Conservation (phyloP, 2,113 vertebrate species). For the Axis porcinus region DNA sequence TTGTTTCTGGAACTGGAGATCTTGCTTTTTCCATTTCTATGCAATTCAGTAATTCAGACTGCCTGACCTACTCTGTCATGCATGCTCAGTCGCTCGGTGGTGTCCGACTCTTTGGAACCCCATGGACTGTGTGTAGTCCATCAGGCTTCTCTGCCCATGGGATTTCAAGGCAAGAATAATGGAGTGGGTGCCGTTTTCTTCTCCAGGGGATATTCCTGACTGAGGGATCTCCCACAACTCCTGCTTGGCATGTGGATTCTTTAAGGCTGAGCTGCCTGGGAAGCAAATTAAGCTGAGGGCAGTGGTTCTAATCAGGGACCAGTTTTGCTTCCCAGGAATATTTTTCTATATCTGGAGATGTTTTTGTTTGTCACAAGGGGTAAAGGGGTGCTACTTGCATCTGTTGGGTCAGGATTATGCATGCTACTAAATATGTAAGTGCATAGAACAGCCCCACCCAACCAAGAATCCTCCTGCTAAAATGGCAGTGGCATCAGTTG, state of each 20-base stretch:
- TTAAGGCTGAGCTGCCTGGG: not conserved
- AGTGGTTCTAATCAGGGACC: not conserved
- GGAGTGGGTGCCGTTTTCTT: not conserved
- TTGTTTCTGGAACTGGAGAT: not conserved
- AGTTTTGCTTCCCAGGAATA: not conserved
- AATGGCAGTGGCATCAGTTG: not conserved
- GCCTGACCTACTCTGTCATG: not conserved
- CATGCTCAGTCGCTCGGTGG: fast-evolving
- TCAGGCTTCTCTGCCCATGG: not conserved
- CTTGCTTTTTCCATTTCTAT: not conserved
- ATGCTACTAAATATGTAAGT: not conserved
- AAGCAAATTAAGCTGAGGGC: not conserved
- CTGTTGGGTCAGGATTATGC: not conserved
- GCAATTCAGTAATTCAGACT: not conserved
- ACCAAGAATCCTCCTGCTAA: not conserved
- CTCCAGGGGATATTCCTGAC: not conserved
- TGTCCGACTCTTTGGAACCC: not conserved
- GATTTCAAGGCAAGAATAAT: not conserved
- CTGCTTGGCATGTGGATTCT: not conserved
- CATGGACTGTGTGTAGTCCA: not conserved
- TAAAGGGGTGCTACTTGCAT: not conserved
- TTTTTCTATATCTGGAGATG: not conserved
- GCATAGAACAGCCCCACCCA: not conserved
- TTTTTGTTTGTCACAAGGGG: not conserved
- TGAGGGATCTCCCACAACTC: not conserved